These are phyloP conservation scores for Galaxias olidus DNA, from an alignment of 2,797 vertebrate species.

Conservation along the genomic window DNA sequence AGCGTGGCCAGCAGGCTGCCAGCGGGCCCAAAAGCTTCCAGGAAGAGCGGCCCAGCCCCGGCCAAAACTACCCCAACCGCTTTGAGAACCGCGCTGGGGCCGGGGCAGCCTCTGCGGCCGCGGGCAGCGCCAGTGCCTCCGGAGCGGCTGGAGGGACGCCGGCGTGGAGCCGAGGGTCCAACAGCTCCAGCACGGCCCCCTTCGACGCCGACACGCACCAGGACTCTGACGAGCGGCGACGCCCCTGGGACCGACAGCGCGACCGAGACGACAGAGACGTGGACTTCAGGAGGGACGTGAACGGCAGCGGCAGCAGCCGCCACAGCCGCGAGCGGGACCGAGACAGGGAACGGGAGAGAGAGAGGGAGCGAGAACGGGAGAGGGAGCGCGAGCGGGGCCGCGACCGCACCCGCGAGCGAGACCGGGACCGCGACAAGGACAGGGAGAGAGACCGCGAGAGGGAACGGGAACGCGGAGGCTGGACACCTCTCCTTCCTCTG, in stretches of 20 bases:
- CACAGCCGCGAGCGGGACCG: conserved; percentile 17
- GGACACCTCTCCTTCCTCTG: conserved; percentile 74
- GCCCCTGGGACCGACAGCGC: conserved; percentile 95
- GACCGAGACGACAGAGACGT: conserved; percentile 96
- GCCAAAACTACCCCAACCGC: conserved; percentile 83
- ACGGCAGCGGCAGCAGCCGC: conserved; percentile 70
- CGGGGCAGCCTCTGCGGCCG: conserved; percentile 34
- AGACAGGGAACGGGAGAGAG: conserved; percentile 51
- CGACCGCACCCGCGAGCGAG: conserved; percentile 64
- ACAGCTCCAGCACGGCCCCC: conserved; percentile 22
- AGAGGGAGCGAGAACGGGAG: conserved; percentile 41
- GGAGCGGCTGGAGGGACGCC: conserved; percentile 57
- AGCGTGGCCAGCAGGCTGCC: conserved; percentile 64
- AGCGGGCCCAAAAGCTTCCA: conserved; percentile 86
- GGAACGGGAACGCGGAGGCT: conserved; percentile 66
- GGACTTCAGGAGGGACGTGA: conserved; percentile 94
- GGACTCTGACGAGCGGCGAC: conserved; percentile 95
- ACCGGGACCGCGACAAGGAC: conserved; percentile 66
- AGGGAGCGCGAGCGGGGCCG: conserved; percentile 37
- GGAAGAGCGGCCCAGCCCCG: conserved; percentile 83
- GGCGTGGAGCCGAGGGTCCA: conserved; percentile 75
- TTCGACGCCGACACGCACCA: conserved; percentile 89
- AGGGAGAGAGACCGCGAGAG: conserved; percentile 70
- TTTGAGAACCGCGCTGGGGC: conserved; percentile 83
- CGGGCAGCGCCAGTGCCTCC: conserved; percentile 38